Evolutionary conservation across 2,113 vertebrate genomes (phyloP), one percentile per base, ranked within the genome.

Genomic region (Agapornis roseicollis): DNA sequence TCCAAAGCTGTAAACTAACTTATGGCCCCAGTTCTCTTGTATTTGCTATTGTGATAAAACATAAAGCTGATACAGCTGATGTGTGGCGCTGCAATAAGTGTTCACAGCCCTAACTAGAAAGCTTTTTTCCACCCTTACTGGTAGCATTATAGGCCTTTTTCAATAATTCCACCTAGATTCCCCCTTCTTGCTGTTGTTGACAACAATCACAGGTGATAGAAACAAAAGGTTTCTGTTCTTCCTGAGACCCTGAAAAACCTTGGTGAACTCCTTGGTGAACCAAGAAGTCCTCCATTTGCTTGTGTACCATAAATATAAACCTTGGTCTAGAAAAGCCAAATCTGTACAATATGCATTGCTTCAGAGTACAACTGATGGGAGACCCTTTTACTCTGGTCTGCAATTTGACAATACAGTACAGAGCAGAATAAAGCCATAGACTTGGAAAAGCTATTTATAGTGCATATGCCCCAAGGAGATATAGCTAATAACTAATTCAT

Each of bases 381-480:
- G n/a, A 69, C 25, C 61, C 64, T 88, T 82, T 64, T 76, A 86
- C 24, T 37, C 24, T n/a, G 27, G 39, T 79, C 44, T 86, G 72
- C 65, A 90, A 68, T 74, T 31, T 84, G 66, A 86, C 27, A 92
- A 49, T 22, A 84, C 31, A 69, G 18, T 8, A 10, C 47, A 87
- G 80, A 90, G n/a, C 41, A 87, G 83, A 88, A 90, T 89, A 81
- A 96, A 95, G 92, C 73, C 61, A 81, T 37, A 92, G 72, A 72
- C 65, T 61, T 72, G 52, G 44, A 90, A 93, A 94, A 96, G 88
- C 90, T 96, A 97, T 95, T 96, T 93, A 96, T 96, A 96, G 90
- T 56, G 41, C 82, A 31, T 31, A 65, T 95, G 90, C 65, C 90
- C 85, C 50, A 72, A 63, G 77, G 92, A 93, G 80, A 84, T 79